Evolutionary conservation across 2,113 vertebrate species (phyloP), one percentile per base, ranked within the genome.

Genomic region (Herpailurus yagouaroundi): DNA sequence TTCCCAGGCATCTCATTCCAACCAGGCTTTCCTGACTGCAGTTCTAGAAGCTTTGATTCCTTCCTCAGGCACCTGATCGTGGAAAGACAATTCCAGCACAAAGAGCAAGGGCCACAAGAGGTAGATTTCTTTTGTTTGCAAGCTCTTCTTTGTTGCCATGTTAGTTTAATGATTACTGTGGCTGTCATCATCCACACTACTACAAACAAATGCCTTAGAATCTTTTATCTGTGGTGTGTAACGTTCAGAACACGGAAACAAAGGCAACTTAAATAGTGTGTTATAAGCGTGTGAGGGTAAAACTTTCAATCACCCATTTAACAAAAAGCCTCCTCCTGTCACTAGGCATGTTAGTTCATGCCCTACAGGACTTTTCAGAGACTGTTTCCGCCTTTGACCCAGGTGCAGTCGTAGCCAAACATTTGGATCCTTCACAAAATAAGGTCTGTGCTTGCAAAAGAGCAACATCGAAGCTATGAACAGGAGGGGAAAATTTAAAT

Each of bases 161-260:
- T 92, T 76, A 84, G 55, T 76, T 27, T 66, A 93, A 69, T 1
- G 3, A 86, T 79, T 69, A 41, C 18, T 74, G 71, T 41, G 41
- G 23, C 63, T 73, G 27, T 50, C 23, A 66, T 64, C 52, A n/a
- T 29, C 7, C 14, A 60, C 1, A 19, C 71, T 48, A 80, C 45
- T 15, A 36, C 68, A 91, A 95, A 97, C n/a, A 81, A 69, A 92
- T 3, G 6, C n/a, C 41, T 95, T 48, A 83, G 8, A n/a, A 50
- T 16, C 57, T 33, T 92, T 92, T 29, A 36, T 55, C 63, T 68
- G 27, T 12, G 0, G 2, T 23, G 19, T 41, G 63, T 79, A 41
- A 94, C 31, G 27, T 31, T 41, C n/a, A 95, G 84, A 95, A 96
- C 60, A 82, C 90, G 94, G 95, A 97, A 97, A 83, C 41, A 94